Evolutionary conservation across 2,113 vertebrate genomes (phyloP).

Genomic region (Catharus bicknelli): DNA sequence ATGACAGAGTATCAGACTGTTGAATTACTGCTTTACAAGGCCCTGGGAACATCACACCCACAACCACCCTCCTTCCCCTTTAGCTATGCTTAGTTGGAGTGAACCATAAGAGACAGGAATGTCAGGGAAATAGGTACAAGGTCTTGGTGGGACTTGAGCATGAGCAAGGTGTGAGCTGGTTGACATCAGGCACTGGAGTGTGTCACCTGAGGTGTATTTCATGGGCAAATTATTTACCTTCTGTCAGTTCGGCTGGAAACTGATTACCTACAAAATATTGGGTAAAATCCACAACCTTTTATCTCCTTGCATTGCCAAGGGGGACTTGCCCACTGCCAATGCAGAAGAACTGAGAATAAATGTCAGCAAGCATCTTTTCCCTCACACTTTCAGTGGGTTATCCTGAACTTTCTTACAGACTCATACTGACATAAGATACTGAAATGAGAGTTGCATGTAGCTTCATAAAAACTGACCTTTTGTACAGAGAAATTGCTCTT

Average conservation of each 20-base stretch:
- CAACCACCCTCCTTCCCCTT: background rate
- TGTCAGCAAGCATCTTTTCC: background rate
- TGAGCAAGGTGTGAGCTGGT: background rate
- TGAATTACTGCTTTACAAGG: background rate
- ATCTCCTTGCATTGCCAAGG: background rate
- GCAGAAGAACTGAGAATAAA: background rate
- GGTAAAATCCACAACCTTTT: background rate
- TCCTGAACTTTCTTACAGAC: background rate
- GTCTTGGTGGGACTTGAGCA: background rate
- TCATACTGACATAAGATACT: background rate
- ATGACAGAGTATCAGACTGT: background rate
- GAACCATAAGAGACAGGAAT: background rate
- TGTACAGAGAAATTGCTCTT: background rate
- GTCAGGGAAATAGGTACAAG: rapidly evolving
- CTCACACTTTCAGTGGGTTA: background rate
- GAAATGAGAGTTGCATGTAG: background rate
- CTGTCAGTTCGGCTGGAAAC: background rate
- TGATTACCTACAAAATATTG: rapidly evolving
- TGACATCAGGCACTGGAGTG: background rate
- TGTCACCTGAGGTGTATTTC: background rate
- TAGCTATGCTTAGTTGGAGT: background rate
- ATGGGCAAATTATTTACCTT: background rate
- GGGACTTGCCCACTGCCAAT: background rate
- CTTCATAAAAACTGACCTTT: background rate
- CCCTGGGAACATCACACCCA: background rate